These are phyloP conservation scores for Urocyon cinereoargenteus DNA, from an alignment of 2,797 vertebrate species.

Conservation along the genomic window DNA sequence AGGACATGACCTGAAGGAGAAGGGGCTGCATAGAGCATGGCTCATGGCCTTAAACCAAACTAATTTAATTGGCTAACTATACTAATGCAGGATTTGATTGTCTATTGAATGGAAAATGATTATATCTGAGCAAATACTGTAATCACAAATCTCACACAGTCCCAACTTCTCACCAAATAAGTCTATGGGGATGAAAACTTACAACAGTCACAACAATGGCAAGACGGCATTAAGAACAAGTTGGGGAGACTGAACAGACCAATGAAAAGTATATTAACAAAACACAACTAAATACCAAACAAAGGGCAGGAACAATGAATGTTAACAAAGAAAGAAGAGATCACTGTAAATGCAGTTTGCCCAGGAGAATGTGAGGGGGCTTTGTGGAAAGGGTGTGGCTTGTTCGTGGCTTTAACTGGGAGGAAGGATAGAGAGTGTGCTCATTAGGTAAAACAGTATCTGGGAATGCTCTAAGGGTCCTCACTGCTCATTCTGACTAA, in stretches of 20 bases:
- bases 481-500: not conserved
- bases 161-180: slow-evolving; percentile 8
- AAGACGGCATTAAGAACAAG: not conserved
- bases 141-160: not conserved
- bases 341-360: not conserved
- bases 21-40: not conserved
- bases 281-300: not conserved
- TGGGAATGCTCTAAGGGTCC: not conserved
- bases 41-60: not conserved
- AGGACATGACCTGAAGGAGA: not conserved
- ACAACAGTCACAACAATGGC: not conserved
- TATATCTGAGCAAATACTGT: not conserved
- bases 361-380: not conserved
- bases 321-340: not conserved
- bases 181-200: not conserved
- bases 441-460: not conserved
- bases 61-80: not conserved
- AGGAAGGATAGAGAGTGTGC: not conserved
- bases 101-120: not conserved
- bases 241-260: not conserved
- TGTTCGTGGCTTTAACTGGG: not conserved
- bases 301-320: not conserved
- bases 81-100: not conserved
- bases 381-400: not conserved
- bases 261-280: not conserved